Conservation (phyloP, 2,888 invertebrate species). For the Sympetrum striolatum region DNA sequence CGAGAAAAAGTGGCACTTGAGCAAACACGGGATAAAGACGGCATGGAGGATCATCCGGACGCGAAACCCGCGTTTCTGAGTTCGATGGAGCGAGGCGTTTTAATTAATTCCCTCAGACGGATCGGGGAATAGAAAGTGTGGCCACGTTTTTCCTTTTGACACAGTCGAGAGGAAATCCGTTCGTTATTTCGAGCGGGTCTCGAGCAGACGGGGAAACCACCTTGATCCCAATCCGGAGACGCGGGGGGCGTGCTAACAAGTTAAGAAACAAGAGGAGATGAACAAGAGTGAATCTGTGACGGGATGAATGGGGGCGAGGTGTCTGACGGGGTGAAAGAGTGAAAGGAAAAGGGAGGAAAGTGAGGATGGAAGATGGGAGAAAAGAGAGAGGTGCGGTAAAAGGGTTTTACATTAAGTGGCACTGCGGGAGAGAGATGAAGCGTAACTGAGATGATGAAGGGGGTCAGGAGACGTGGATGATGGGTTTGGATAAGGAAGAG, state of each 20-base stretch:
- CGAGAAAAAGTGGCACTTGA: too few relatives aligned
- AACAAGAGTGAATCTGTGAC: neutral
- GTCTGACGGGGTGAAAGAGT: neutral
- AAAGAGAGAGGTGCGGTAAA: neutral
- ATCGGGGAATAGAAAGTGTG: neutral
- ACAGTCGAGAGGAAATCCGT: neutral
- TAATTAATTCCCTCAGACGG: conserved; percentile 1
- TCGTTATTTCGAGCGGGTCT: neutral
- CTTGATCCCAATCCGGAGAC: neutral
- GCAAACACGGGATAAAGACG: too few relatives aligned
- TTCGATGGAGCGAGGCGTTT: conserved; percentile 7
- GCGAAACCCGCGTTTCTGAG: neutral
- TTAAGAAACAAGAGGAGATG: neutral
- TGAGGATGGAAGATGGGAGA: neutral
- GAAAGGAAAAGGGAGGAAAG: neutral
- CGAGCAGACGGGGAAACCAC: neutral
- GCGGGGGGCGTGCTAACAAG: neutral
- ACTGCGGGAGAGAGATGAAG: neutral
- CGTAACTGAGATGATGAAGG: neutral
- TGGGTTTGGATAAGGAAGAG: neutral
- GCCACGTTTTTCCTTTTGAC: neutral
- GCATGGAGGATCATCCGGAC: neutral
- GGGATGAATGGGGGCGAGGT: neutral
- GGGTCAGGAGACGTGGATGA: conserved; percentile 7
- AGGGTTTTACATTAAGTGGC: conserved; percentile 1